Evolutionary conservation across 2,888 invertebrate genomes (phyloP), one percentile per base, ranked within the genome.

Genomic region (Phytoseiulus persimilis): DNA sequence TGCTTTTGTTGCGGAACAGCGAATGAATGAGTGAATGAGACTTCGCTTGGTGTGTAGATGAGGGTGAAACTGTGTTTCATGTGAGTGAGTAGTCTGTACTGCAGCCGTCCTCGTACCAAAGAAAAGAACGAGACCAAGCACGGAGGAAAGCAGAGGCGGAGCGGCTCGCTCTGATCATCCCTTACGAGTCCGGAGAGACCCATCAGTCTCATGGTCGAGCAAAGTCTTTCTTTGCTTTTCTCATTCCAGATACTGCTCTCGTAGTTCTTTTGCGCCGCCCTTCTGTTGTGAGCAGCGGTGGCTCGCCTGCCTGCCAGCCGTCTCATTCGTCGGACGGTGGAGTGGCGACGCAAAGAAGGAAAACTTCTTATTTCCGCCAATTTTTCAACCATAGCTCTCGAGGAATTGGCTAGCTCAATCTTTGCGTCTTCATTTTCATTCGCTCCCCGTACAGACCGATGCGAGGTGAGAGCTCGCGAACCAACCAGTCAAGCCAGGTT

Each of bases 151-250:
- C n/a, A n/a, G n/a, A n/a, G n/a, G 46, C 46, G 46, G 46, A 65
- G 65, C 65, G 14, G 65, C 65, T 65, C 65, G 65, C 65, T 65
- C 87, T 87, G 45, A 87, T 87, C 87, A 87, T 87, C 87, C 87
- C 32, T 45, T 87, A 87, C 87, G 87, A 87, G 87, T 33, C 87
- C 87, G 87, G 32, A 45, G 87, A 87, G 87, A 87, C 87, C 87
- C 87, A 87, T 87, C 87, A 87, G 87, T 87, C 87, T 65, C 65
- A 65, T 65, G 28, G 65, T 65, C 65, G 65, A 65, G 65, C 65
- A 65, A 65, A 65, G 65, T 65, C 65, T 65, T 65, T 65, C 65
- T 65, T 65, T 65, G 65, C 65, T 65, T 65, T 65, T 65, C 65
- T 65, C 65, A 65, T 65, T 65, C 65, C 65, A 65, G 65, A 65